These are phyloP conservation scores for Plecturocebus donacophilus DNA, from an alignment of 2,113 vertebrate genomes.

Conservation along the genomic window DNA sequence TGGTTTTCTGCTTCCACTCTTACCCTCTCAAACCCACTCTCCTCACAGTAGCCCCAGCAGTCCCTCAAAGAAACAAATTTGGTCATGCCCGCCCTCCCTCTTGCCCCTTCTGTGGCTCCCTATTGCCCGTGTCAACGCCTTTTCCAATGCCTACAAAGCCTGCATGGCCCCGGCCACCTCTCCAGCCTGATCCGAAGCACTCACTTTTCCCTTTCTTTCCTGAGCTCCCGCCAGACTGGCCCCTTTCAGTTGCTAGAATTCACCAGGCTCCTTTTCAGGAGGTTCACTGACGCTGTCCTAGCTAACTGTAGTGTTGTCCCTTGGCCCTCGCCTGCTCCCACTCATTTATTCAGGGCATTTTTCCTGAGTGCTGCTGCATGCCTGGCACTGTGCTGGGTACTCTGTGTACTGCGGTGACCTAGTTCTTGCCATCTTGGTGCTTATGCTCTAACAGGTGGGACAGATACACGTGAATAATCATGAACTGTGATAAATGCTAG, in stretches of 20 bases:
- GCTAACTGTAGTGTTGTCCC: neutral
- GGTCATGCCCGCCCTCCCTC: neutral
- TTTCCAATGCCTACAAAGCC: neutral
- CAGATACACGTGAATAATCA: accelerated
- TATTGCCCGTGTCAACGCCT: neutral
- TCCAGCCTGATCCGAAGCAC: neutral
- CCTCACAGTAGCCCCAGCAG: neutral
- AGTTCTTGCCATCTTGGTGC: neutral
- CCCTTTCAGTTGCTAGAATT: neutral
- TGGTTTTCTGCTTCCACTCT: neutral
- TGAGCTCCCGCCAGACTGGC: neutral
- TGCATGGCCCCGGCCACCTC: neutral
- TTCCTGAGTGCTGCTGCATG: neutral
- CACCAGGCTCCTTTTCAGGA: neutral
- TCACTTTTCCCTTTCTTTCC: too few species aligned
- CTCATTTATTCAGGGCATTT: neutral
- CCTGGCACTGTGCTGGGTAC: neutral
- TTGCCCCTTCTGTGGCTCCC: neutral
- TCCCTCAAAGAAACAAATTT: neutral
- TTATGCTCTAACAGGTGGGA: neutral
- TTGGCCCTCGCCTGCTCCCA: neutral
- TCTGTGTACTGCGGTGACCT: neutral
- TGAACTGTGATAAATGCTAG: neutral
- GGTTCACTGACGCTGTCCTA: too few species aligned
- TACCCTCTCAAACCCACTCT: neutral